Base-by-base conservation (phyloP, 2,113 vertebrate species). In the Syngnathus typhle region DNA sequence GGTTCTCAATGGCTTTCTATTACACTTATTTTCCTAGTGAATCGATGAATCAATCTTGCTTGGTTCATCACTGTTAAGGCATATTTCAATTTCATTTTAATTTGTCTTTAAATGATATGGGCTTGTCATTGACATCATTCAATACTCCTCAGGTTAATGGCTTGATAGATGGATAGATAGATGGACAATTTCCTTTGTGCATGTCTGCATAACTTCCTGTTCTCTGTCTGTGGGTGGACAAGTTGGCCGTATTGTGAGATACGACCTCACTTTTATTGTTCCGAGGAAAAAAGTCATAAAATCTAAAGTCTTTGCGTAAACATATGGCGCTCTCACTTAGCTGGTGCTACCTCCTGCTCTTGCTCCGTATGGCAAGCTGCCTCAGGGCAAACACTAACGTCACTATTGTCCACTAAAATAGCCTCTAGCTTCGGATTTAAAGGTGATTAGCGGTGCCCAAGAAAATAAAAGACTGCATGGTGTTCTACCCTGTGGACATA, bases 321-420 rank as follows among this genome's bases (percentile, higher is more conserved):
- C 89, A 90, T 86, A 90, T 89, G 90, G 85, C 81, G 79, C 62
- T 84, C 82, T 79, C 87, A 43, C 81, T 89, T 82, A 72, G 68
- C 61, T 55, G 77, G 68, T 69, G 68, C 75, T 74, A 77, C 83
- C 84, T 85, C 72, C 76, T 60, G 64, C 72, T 76, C 76, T 61
- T 68, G 60, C 69, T 67, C 69, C 64, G 43, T 84, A 68, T 77
- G 79, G 63, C 64, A 70, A 70, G 64, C 68, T 61, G 84, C 88
- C 79, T 81, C 21, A 4, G 84, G 89, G 77, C 64, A 69, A 79
- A 70, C 73, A 82, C 64, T 68, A 72, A 82, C 64, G 73, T 56
- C 76, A 71, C 68, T 61, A 79, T 74, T 85, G 80, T 74, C 75
- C 67, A 70, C 64, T 74, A 54, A 80, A 84, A 84, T 73, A 41